Conservation (phyloP, 2,888 invertebrate species). For the Druceiella hillmani region DNA sequence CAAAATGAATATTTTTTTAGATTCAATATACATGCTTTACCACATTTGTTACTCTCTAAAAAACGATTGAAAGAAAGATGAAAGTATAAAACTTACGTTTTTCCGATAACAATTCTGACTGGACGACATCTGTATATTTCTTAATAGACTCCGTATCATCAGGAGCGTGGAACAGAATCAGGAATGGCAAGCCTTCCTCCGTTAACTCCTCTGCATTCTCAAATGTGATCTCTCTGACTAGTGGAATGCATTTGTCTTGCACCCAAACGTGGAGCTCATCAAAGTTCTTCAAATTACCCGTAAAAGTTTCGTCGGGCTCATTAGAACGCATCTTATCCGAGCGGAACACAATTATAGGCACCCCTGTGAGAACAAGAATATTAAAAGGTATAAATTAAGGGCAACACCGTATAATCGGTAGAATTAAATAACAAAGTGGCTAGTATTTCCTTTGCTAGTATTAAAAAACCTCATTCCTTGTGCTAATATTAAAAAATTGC, state of each 20-base stretch:
- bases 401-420: too few species aligned
- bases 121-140: constrained; percentile 76
- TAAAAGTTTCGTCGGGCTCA: constrained; percentile 79
- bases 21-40: too few species aligned
- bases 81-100: constrained; percentile 68
- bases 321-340: constrained; percentile 74
- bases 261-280: constrained; percentile 89
- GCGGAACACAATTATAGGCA: constrained; percentile 77
- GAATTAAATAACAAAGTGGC: too few species aligned
- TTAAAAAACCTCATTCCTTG: too few species aligned
- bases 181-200: constrained; percentile 96
- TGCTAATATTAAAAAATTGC: too few species aligned
- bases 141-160: constrained; percentile 79
- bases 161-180: constrained; percentile 91
- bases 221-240: constrained; percentile 98
- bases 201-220: constrained; percentile 99
- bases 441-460: too few species aligned
- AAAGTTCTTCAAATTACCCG: constrained; percentile 66
- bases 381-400: too few species aligned
- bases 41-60: too few species aligned
- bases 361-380: too few species aligned
- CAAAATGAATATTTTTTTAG: too few species aligned
- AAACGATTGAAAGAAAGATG: too few species aligned
- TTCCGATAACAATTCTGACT: constrained; percentile 71
- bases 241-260: constrained; percentile 88